These are phyloP conservation scores for Cydia pomonella DNA, from an alignment of 1,140 invertebrate genomes.

Conservation along the genomic window DNA sequence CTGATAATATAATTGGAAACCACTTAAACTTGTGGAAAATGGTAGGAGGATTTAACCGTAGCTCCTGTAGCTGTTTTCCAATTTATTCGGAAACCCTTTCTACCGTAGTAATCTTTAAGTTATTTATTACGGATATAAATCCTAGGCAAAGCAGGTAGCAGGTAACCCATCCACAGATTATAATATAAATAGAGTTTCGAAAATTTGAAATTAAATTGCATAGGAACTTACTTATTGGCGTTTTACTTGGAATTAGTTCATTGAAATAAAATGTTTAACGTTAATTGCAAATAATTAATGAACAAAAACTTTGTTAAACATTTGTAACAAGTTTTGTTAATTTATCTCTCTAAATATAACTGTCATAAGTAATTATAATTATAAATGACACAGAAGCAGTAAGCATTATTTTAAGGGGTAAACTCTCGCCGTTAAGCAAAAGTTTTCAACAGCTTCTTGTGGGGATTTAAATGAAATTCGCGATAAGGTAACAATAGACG, in stretches of 20 bases:
- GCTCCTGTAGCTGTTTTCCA: neutral
- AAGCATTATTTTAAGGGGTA: constrained; percentile 14
- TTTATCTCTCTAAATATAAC: neutral
- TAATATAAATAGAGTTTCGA: neutral
- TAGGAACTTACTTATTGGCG: neutral
- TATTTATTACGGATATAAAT: constrained; percentile 25
- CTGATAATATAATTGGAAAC: neutral
- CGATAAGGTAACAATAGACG: constrained; percentile 10
- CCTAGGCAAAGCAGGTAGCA: neutral
- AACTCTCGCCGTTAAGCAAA: constrained; percentile 22
- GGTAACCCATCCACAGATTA: constrained; percentile 17
- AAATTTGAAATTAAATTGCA: constrained; percentile 1
- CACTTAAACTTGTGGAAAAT: neutral
- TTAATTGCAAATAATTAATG: constrained; percentile 1
- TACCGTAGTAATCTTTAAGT: constrained; percentile 12
- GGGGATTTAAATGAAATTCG: neutral
- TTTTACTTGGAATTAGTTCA: neutral
- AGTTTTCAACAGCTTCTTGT: constrained; percentile 14
- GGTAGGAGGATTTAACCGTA: neutral
- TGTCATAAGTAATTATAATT: constrained; percentile 11
- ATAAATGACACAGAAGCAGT: constrained; percentile 15
- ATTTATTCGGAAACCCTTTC: constrained; percentile 19
- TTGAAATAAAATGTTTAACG: neutral
- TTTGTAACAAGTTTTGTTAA: neutral
- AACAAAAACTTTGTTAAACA: neutral